Conservation (phyloP, 64 coral and sea anemone species). For the Actinia equina region DNA sequence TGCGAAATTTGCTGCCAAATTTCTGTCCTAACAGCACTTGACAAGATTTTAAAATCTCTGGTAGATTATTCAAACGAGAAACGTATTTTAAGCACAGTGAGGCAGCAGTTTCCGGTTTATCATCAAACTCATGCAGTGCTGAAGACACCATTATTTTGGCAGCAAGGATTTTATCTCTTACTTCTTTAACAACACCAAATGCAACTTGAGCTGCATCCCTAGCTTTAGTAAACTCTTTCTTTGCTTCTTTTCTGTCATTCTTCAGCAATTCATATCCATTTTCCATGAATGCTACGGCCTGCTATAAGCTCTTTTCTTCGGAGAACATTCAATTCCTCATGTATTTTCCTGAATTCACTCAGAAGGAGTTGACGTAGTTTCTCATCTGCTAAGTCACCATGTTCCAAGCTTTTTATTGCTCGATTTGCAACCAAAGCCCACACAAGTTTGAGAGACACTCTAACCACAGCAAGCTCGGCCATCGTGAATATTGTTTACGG, state of each 20-base stretch:
- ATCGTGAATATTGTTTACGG: conserved; percentile 18
- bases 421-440: conserved; percentile 94
- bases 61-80: conserved; percentile 73
- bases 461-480: conserved; percentile 83
- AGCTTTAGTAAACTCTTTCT: conserved; percentile 95
- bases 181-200: conserved; percentile 82
- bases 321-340: conserved; percentile 77
- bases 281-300: conserved; percentile 91
- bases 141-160: conserved; percentile 98
- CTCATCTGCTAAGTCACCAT: conserved; percentile 77
- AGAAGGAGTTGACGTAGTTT: conserved; percentile 84
- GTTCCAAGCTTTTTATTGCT: conserved; percentile 68
- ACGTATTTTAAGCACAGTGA: conserved; percentile 81
- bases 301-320: conserved; percentile 93
- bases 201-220: conserved; percentile 94
- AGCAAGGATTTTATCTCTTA: conserved; percentile 81
- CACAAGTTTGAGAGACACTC: conserved; percentile 82
- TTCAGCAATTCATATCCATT: conserved; percentile 92
- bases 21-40: conserved; percentile 47
- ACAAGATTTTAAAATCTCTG: conserved; percentile 50
- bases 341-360: conserved; percentile 84
- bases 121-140: conserved; percentile 87
- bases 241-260: conserved; percentile 79
- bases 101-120: conserved; percentile 75
- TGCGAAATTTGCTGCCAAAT: conserved; percentile 65